Base-by-base conservation (phyloP, 2,113 vertebrate genomes). In the Pseudorasbora parva region DNA sequence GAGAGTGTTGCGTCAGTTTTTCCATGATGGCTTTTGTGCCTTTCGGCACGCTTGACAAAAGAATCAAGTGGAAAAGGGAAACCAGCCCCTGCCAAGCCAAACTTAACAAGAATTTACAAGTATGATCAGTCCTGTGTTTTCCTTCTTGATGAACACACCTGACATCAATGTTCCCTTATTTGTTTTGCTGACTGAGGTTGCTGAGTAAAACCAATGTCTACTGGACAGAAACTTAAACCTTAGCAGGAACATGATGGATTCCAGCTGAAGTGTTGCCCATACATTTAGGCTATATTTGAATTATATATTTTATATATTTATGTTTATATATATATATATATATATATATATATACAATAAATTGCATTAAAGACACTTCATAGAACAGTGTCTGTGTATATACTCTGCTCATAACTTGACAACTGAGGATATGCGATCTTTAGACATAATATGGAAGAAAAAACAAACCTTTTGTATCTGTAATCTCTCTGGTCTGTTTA, bases 1-100 rank as follows among this genome's bases (percentile, higher is more conserved):
- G 73, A 51, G 80, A 19, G 41, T 51, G 33, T 82, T 60, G 78
- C 30, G 8, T 72, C 80, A 82, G 49, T 41, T 75, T 87, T 91
- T 92, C 90, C 90, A 86, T 88, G 87, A 89, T 75, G 51, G 72
- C 27, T 19, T 78, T 37, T 47, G 14, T 54, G 19, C 27, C 85
- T 23, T 59, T 51, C 8, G 60, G 17, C 84, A 89, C 84, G 88
- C 69, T 83, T 85, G 72, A 92, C 92, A 92, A 93, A 92, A 83
- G 87, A 81, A 9, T 87, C 64, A 86, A 84, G 9, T 90, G 92
- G 90, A 92, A 93, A 92, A 75, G 88, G 92, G 91, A 94, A 93
- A 85, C 75, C 25, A 81, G 79, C 41, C 64, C 72, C 85, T 17
- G 78, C 86, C 87, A 82, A 90, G 88, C 76, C 79, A 91, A 91